Evolutionary conservation across 2,888 invertebrate genomes (phyloP).

Genomic region (Dichetophora obliterata): DNA sequence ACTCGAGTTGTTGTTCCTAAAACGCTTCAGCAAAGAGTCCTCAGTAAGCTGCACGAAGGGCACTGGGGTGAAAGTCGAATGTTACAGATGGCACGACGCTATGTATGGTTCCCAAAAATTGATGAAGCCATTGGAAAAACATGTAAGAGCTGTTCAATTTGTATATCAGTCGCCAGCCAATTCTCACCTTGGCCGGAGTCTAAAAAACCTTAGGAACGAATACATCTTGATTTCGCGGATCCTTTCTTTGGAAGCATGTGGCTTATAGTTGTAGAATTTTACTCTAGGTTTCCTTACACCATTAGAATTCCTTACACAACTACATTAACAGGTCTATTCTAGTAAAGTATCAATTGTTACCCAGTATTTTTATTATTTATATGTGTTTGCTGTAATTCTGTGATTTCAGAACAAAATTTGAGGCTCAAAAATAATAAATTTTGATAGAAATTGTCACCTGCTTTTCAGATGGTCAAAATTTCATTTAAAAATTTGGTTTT

Average conservation of each 20-base stretch:
- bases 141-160: slow-evolving; percentile 12
- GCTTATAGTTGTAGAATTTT: slow-evolving; percentile 42
- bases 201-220: slow-evolving; percentile 29
- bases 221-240: slow-evolving; percentile 42
- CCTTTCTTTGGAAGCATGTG: slow-evolving; percentile 44
- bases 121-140: slow-evolving; percentile 28
- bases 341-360: no score
- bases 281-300: slow-evolving; percentile 40
- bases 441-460: no score
- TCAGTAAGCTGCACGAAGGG: slow-evolving; percentile 41
- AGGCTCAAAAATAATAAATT: no score
- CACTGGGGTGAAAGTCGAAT: slow-evolving; percentile 39
- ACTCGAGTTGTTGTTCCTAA: no score
- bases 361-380: no score
- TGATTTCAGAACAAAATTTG: no score
- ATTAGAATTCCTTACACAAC: slow-evolving; percentile 41
- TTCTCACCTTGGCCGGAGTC: slow-evolving; percentile 26
- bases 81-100: slow-evolving; percentile 33
- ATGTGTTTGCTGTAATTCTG: no score
- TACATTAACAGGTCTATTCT: no score
- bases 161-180: slow-evolving; percentile 9
- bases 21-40: no score
- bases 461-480: no score
- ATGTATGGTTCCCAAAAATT: slow-evolving; percentile 38
- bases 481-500: no score